phyloP scores from a whole-genome alignment of 2,113 vertebrate genomes.

The Diadophis punctatus region DNA sequence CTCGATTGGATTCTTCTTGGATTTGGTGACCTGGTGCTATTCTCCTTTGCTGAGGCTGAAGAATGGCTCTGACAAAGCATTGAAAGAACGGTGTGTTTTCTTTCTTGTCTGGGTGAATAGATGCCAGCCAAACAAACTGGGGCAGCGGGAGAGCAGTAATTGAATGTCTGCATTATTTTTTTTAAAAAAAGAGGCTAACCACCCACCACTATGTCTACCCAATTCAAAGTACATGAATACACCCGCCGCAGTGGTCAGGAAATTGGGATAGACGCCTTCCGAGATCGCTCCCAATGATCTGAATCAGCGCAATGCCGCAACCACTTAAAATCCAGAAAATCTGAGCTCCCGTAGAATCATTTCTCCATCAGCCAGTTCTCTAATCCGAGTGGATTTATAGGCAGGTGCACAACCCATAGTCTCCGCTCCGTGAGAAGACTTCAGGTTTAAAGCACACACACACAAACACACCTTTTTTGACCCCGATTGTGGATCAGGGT shows the following conservation, averaged over 20 bases:
- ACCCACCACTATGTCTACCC: not conserved
- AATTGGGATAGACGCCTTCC: not conserved
- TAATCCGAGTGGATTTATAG: not conserved
- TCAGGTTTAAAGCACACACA: not conserved
- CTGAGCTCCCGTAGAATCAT: not conserved
- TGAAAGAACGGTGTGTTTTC: not conserved
- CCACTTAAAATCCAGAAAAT: not conserved
- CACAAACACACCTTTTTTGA: not conserved
- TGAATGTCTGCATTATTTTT: not conserved
- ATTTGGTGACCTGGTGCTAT: not conserved
- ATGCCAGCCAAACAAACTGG: not conserved
- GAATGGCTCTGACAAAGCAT: not conserved
- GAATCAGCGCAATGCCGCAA: not conserved
- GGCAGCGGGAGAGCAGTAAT: not conserved
- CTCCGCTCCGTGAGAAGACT: not conserved
- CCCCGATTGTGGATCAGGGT: not conserved
- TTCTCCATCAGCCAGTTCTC: not conserved
- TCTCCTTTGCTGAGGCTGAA: not conserved
- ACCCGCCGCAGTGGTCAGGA: not conserved
- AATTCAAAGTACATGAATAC: not conserved
- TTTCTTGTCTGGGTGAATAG: not conserved
- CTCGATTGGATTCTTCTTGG: not conserved
- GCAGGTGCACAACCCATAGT: not conserved
- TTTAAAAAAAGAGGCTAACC: not conserved
- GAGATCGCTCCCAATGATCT: not conserved